These are phyloP conservation scores for Episyrphus balteatus DNA, from an alignment of 1,140 invertebrate species.

Conservation along the genomic window DNA sequence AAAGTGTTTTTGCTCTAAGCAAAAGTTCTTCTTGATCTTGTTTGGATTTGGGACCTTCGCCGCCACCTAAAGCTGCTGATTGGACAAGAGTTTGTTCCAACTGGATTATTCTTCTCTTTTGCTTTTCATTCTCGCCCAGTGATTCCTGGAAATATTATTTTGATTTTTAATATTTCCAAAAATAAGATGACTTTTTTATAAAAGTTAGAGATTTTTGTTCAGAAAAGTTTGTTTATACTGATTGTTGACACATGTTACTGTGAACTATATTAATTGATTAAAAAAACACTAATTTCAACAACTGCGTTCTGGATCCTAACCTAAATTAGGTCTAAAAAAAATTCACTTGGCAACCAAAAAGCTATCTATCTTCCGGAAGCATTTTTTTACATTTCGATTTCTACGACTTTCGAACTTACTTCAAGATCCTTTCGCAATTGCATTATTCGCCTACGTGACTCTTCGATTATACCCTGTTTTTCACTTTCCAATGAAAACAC, in stretches of 20 bases:
- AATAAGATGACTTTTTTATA: background rate
- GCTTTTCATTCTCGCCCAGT: slow-evolving; percentile 22
- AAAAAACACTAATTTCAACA: too few species aligned
- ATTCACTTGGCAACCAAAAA: background rate
- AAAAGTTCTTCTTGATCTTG: slow-evolving; percentile 41
- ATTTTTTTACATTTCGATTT: background rate
- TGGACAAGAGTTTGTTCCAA: slow-evolving; percentile 30
- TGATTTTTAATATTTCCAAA: background rate
- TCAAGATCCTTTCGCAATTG: slow-evolving; percentile 34
- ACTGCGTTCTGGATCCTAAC: too few species aligned
- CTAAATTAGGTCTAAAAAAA: too few species aligned
- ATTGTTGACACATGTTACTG: too few species aligned
- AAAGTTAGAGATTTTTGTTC: background rate
- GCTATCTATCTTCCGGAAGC: background rate
- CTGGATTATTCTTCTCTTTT: slow-evolving; percentile 22
- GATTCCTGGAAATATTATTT: slow-evolving; percentile 13
- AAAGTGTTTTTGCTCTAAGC: slow-evolving; percentile 49
- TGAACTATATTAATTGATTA: too few species aligned
- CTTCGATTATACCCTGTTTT: slow-evolving; percentile 30
- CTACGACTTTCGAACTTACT: slow-evolving; percentile 21
- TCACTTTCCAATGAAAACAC: slow-evolving; percentile 34
- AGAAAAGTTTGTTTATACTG: background rate
- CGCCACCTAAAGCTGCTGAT: slow-evolving; percentile 28
- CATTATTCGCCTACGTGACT: slow-evolving; percentile 27
- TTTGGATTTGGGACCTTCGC: slow-evolving; percentile 32